Percentiles rank a stretch among this genome's conserved stretches.
These are phyloP conservation scores for Dendrocopos noguchii DNA, from an alignment of 2,113 vertebrate genomes.

Conservation along the genomic window DNA sequence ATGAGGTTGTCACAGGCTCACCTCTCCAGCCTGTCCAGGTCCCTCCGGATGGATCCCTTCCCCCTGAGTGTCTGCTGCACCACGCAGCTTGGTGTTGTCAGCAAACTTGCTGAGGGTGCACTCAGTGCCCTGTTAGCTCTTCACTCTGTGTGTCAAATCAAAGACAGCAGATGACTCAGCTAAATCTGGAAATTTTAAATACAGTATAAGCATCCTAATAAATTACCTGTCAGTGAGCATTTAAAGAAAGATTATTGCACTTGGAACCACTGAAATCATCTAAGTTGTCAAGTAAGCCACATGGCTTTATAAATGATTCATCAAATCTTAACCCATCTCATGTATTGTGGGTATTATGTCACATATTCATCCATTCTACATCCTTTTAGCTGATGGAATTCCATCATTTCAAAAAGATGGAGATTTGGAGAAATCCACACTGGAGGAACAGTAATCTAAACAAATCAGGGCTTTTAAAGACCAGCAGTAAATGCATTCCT, in stretches of 20 bases:
- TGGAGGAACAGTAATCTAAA: neutral
- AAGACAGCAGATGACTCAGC: neutral
- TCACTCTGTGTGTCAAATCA: neutral
- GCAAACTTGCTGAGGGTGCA: too few species aligned
- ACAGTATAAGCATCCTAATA: neutral
- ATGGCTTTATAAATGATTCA: neutral
- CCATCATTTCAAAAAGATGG: neutral
- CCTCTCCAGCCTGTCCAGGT: too few species aligned
- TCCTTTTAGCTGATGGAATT: neutral
- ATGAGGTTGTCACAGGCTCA: too few species aligned
- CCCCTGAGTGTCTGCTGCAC: too few species aligned
- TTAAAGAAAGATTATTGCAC: neutral
- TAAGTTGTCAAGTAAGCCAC: neutral
- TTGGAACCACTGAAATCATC: neutral
- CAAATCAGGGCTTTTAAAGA: neutral
- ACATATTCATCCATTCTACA: neutral
- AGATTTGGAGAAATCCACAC: neutral
- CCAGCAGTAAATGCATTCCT: neutral
- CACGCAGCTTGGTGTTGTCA: too few species aligned
- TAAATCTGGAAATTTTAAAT: neutral
- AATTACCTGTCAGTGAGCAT: neutral
- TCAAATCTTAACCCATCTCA: neutral
- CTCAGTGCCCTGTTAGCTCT: neutral
- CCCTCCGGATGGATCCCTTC: too few species aligned
- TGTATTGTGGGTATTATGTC: neutral